Conservation (phyloP, 2,797 vertebrate genomes). For the Molossus alvarezi region DNA sequence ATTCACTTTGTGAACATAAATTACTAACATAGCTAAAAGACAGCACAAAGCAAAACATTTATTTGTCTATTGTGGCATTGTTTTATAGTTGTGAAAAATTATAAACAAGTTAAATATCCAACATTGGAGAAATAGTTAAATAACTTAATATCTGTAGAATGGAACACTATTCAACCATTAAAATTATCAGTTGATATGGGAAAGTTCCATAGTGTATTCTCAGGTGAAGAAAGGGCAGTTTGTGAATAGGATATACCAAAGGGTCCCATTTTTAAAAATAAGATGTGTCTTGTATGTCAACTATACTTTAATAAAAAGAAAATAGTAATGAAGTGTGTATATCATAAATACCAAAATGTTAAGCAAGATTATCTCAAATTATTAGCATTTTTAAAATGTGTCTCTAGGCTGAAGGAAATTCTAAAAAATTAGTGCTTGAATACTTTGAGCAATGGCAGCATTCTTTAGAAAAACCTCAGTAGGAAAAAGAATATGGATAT, state of each 20-base stretch:
- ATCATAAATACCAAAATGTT: background rate
- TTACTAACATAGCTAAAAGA: slow-evolving; percentile 5
- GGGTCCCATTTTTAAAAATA: background rate
- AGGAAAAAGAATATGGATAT: background rate
- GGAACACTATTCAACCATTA: background rate
- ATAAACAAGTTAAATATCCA: slow-evolving; percentile 29
- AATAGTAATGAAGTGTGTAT: background rate
- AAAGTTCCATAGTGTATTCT: background rate
- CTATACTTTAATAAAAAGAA: background rate
- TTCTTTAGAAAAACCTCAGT: background rate
- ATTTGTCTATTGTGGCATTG: background rate
- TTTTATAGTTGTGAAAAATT: slow-evolving; percentile 9
- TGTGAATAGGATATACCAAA: background rate
- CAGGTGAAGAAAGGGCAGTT: slow-evolving; percentile 45
- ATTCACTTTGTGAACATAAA: background rate
- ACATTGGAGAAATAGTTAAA: background rate
- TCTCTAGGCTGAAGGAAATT: slow-evolving; percentile 27
- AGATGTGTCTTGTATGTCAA: background rate
- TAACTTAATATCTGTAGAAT: background rate
- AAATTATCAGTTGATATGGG: background rate
- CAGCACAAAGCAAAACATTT: background rate
- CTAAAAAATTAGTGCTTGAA: slow-evolving; percentile 42
- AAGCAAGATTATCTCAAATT: slow-evolving; percentile 8
- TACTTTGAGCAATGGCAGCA: background rate
- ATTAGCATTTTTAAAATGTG: slow-evolving; percentile 17